phyloP scores from a whole-genome alignment of 1,140 invertebrate genomes.

The Caenorhabditis inopinata region DNA sequence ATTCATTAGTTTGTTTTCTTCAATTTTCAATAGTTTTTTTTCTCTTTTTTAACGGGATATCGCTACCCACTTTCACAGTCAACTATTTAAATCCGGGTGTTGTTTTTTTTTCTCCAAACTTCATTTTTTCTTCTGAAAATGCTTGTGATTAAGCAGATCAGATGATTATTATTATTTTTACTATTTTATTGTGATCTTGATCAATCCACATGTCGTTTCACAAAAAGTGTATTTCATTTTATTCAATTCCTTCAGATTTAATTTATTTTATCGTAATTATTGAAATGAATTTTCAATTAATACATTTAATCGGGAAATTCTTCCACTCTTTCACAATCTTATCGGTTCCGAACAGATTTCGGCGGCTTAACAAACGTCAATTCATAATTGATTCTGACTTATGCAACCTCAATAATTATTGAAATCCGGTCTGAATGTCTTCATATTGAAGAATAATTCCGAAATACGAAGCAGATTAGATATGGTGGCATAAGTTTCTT shows the following conservation, averaged over 20 bases:
- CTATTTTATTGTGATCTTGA: background rate
- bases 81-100: background rate
- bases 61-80: background rate
- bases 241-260: background rate
- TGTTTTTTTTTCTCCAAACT: background rate
- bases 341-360: background rate
- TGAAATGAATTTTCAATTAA: slow-evolving; percentile 8
- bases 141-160: too few species aligned
- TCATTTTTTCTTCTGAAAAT: too few species aligned
- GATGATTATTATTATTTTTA: too few species aligned
- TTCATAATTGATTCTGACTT: slow-evolving; percentile 34
- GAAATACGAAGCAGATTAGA: slow-evolving; percentile 25
- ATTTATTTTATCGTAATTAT: too few species aligned
- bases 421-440: slow-evolving; percentile 3
- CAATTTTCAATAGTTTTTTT: background rate
- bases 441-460: background rate
- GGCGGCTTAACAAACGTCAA: background rate
- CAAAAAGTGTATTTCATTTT: background rate
- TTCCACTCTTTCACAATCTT: background rate
- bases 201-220: background rate
- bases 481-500: slow-evolving; percentile 23
- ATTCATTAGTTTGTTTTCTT: background rate
- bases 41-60: slow-evolving; percentile 3
- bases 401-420: slow-evolving; percentile 26
- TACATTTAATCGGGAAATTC: background rate